Conservation (phyloP, 2,888 invertebrate genomes). For the Lasioglossum lativentre region DNA sequence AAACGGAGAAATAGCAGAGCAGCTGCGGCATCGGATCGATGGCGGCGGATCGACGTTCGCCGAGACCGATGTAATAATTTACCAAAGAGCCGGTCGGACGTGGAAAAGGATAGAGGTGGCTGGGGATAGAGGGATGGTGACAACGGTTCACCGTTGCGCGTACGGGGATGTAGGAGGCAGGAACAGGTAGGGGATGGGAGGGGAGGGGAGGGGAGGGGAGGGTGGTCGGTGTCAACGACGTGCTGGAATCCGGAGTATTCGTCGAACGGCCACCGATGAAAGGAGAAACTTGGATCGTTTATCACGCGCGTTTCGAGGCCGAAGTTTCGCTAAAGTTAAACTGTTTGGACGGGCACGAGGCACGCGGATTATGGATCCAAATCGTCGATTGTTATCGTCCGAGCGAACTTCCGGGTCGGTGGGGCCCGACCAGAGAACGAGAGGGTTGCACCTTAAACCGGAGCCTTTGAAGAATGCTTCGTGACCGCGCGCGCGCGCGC, state of each 20-base stretch:
- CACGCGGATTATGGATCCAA: slow-evolving; percentile 69
- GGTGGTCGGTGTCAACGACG: slow-evolving; percentile 48
- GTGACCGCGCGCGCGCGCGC: neutral
- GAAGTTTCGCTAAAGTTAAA: slow-evolving; percentile 69
- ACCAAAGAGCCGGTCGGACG: slow-evolving; percentile 9
- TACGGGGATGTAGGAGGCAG: neutral
- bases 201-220: neutral
- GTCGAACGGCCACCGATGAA: slow-evolving; percentile 59
- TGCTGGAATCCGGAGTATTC: slow-evolving; percentile 52
- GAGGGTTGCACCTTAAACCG: neutral
- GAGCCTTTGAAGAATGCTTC: neutral
- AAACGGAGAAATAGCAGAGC: slow-evolving; percentile 3
- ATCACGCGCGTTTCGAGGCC: slow-evolving; percentile 61
- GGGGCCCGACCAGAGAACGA: no score
- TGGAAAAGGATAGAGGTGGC: slow-evolving; percentile 22
- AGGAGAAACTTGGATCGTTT: slow-evolving; percentile 67
- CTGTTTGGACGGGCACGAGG: slow-evolving; percentile 61
- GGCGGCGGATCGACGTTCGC: slow-evolving; percentile 15
- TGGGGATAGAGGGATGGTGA: slow-evolving; percentile 12
- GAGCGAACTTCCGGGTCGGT: slow-evolving; percentile 32
- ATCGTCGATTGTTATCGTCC: slow-evolving; percentile 67
- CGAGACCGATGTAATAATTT: slow-evolving; percentile 51
- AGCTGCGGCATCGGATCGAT: slow-evolving; percentile 4
- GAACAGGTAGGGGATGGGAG: no score
- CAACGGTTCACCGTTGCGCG: neutral